Evolutionary conservation across 37 sponge, comb jelly and placozoan genomes (phyloP), one percentile per base, ranked within the genome.

Genomic region (Crambe crambe): DNA sequence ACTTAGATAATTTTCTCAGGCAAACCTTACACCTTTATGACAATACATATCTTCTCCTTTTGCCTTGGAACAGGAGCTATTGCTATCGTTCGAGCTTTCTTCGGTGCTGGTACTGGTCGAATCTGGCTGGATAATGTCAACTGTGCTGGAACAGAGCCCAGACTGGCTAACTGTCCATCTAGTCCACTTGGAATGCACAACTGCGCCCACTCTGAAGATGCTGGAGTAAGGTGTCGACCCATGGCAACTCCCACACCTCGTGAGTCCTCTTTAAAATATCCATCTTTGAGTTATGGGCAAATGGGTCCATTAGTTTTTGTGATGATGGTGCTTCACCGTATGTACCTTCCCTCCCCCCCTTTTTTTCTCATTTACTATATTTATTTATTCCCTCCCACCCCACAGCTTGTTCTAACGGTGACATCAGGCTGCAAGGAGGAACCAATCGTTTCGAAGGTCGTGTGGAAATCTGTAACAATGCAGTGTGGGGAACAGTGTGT

Each of bases 91-190:
- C 18, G 27, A 26, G 23, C 27, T 5, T 5, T 4, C 27, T 20
- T 60, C 17, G 26, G 26, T 60, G 61, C 23, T 60, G 61, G 61
- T 3, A 26, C 25, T 60, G 27, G 61, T 26, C n/a, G 17, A 25
- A 60, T 60, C 61, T 60, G 61, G 61, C 27, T 60, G 25, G 61
- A 60, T 60, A 60, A 60, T 60, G 61, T 60, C n/a, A 60, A 60
- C 17, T 60, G 61, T 60, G 61, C 23, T 60, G 61, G 61, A 60
- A 60, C 26, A 21, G 61, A 60, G 25, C 26, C 23, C 4, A 60
- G 61, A 26, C 25, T 60, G 25, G 3, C 12, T 6, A 47, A 47
- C 51, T 47, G 51, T 47, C 51, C 51, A 15, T 6, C 51, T 47
- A 47, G 12, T 12, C 51, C 51, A 15, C 6, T 47, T 47, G 51